Evolutionary conservation across 2,797 vertebrate species (phyloP).

Genomic region (Eulemur coronatus): DNA sequence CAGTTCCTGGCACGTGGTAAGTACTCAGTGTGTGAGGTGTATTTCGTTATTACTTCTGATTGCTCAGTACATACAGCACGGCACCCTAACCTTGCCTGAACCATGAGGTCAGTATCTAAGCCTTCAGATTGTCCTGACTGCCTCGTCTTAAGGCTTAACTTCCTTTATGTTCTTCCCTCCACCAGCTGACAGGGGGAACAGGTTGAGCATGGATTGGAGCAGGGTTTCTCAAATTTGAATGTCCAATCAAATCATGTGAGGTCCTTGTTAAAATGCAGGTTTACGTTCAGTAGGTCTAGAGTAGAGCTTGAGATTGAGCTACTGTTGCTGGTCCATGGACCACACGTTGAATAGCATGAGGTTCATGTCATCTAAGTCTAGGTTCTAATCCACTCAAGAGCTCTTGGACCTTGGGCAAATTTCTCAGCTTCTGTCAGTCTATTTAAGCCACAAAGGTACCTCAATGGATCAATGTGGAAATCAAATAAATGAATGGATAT

Average conservation of each 20-base stretch:
- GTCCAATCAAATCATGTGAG: not conserved
- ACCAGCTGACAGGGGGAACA: not conserved
- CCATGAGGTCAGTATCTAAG: not conserved
- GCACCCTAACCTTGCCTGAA: not conserved
- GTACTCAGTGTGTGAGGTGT: not conserved
- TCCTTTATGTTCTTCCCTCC: not conserved
- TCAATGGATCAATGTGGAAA: not conserved
- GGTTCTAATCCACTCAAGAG: not conserved
- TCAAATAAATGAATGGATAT: conserved; percentile 9
- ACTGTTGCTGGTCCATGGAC: not conserved
- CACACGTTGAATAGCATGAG: not conserved
- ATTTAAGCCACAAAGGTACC: not conserved
- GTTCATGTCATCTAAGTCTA: not conserved
- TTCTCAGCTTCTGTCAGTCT: not conserved
- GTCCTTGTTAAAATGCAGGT: not conserved
- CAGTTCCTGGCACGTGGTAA: not conserved
- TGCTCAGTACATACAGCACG: not conserved
- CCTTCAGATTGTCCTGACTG: not conserved
- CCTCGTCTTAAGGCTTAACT: not conserved
- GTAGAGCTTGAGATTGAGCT: not conserved
- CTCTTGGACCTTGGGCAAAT: not conserved
- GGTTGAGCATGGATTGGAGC: not conserved
- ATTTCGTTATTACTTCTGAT: not conserved
- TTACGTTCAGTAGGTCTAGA: not conserved
- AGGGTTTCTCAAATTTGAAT: not conserved